These are phyloP conservation scores for Eufriesea mexicana DNA, from an alignment of 1,140 invertebrate genomes.

Conservation along the genomic window DNA sequence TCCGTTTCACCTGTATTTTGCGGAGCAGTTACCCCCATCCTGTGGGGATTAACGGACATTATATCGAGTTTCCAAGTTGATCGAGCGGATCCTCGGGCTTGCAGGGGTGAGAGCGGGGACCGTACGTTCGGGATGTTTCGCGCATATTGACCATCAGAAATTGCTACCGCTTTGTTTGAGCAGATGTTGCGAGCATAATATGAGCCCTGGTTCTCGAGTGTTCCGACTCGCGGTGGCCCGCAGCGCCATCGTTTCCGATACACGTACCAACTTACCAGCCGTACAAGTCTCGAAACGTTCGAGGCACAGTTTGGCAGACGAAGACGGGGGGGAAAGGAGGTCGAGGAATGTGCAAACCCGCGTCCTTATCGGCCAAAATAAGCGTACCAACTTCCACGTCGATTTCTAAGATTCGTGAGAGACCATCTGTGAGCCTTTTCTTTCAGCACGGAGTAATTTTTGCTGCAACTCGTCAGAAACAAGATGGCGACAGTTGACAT, in stretches of 20 bases:
- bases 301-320: neutral
- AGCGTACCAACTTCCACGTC: too few species aligned
- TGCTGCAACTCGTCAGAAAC: too few species aligned
- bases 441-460: too few species aligned
- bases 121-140: slow-evolving; percentile 46
- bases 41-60: slow-evolving; percentile 57
- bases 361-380: neutral
- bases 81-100: slow-evolving; percentile 38
- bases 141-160: slow-evolving; percentile 66
- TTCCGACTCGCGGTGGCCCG: slow-evolving; percentile 4
- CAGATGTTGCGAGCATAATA: slow-evolving; percentile 65
- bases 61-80: slow-evolving; percentile 61
- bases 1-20: slow-evolving; percentile 44
- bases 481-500: too few species aligned
- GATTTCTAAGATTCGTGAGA: neutral
- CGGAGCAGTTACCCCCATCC: slow-evolving; percentile 18
- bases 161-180: slow-evolving; percentile 64
- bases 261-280: slow-evolving; percentile 20
- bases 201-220: slow-evolving; percentile 51
- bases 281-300: slow-evolving; percentile 11
- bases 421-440: too few species aligned
- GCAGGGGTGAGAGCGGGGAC: neutral
- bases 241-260: slow-evolving; percentile 10
- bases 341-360: neutral
- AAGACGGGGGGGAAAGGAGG: neutral